These are phyloP conservation scores for Abrostola triplasia DNA, from an alignment of 2,888 invertebrate genomes.

Conservation along the genomic window DNA sequence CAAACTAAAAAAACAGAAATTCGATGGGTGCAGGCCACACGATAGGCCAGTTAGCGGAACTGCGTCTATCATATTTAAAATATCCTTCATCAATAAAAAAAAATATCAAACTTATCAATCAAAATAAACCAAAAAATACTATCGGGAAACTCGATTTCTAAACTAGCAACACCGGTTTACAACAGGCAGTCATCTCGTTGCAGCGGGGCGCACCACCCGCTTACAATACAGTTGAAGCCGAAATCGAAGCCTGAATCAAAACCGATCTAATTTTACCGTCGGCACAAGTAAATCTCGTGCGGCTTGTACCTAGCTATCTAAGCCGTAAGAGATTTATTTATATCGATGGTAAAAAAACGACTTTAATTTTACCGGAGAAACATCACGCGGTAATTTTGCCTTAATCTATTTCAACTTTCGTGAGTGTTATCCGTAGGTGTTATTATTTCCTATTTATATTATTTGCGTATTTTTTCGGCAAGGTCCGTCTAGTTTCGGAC, in stretches of 20 bases:
- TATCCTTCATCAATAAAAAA: too few species aligned
- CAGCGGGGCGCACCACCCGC: conserved; percentile 48
- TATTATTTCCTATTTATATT: not conserved
- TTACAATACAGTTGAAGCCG: conserved; percentile 8
- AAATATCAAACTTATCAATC: not conserved
- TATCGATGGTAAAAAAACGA: conserved; percentile 61
- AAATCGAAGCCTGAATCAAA: conserved; percentile 20
- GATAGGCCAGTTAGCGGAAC: too few species aligned
- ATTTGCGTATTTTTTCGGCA: not conserved
- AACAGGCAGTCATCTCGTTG: conserved; percentile 57
- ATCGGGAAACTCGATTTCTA: conserved; percentile 13
- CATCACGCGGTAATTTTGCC: conserved; percentile 42
- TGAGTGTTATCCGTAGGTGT: not conserved
- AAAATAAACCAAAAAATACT: not conserved
- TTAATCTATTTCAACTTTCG: conserved; percentile 7
- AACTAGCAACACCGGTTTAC: conserved; percentile 50
- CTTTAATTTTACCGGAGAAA: conserved; percentile 5
- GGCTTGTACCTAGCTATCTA: conserved; percentile 67
- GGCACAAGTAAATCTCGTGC: conserved; percentile 86
- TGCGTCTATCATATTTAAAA: too few species aligned
- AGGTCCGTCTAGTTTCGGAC: not conserved
- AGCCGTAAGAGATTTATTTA: conserved; percentile 81
- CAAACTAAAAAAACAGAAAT: too few species aligned
- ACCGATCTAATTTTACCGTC: conserved; percentile 57
- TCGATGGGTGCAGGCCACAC: too few species aligned